Evolutionary conservation across 30 jellyfish, hydroid and myxozoan species (phyloP).

Genomic region (Phacellophora camtschatica): DNA sequence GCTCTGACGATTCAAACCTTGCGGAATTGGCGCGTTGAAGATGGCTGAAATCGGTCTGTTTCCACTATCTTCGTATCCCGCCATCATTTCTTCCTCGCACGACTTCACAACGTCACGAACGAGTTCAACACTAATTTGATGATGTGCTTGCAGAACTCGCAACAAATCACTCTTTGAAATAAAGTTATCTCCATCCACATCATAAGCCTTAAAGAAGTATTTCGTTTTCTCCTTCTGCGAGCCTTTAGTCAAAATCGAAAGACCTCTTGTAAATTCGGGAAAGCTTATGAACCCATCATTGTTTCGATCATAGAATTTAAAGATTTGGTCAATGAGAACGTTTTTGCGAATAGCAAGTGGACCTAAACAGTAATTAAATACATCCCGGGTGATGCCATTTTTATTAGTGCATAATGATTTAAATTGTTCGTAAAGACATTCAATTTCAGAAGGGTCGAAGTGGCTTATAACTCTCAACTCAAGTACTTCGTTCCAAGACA

Average conservation of each 20-base stretch:
- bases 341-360: conserved; percentile 85
- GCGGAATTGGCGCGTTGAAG: conserved; percentile 96
- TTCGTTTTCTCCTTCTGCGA: conserved; percentile 80
- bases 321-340: conserved; percentile 83
- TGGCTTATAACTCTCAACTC: conserved; percentile 68
- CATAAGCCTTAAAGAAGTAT: conserved; percentile 86
- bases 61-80: conserved; percentile 85
- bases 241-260: conserved; percentile 83
- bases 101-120: conserved; percentile 97
- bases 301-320: conserved; percentile 77
- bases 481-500: conserved; percentile 79
- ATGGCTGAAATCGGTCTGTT: conserved; percentile 95
- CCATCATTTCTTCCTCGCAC: conserved; percentile 97
- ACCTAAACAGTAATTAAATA: conserved; percentile 83
- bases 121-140: conserved; percentile 83
- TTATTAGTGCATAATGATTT: conserved; percentile 75
- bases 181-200: conserved; percentile 82
- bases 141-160: conserved; percentile 83
- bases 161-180: conserved; percentile 78
- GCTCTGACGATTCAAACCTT: conserved; percentile 5
- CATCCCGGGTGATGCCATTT: conserved; percentile 77
- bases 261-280: conserved; percentile 80
- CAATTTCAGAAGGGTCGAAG: conserved; percentile 89
- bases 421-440: conserved; percentile 79
- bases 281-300: conserved; percentile 83